Evolutionary conservation across 2,888 invertebrate genomes (phyloP).

Genomic region (Pocota personata): DNA sequence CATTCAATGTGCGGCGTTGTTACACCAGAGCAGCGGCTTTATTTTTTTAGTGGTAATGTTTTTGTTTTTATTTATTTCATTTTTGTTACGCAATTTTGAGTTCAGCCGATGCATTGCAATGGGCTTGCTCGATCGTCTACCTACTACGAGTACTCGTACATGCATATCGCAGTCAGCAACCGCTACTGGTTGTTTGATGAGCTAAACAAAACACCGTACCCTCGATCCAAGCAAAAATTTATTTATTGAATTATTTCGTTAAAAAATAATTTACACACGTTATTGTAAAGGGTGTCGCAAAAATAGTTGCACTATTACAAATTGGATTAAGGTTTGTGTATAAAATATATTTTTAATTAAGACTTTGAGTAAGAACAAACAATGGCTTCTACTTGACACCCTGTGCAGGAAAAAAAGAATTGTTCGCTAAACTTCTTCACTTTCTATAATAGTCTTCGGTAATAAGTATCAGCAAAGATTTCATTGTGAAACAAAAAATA

Average conservation of each 20-base stretch:
- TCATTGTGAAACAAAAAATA: background rate
- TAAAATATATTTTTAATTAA: no score
- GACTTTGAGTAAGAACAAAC: no score
- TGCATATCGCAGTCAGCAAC: background rate
- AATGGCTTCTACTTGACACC: no score
- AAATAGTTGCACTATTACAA: background rate
- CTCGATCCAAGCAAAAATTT: no score
- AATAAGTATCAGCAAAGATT: background rate
- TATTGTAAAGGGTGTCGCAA: background rate
- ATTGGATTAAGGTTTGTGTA: no score
- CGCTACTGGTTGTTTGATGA: conserved; percentile 29
- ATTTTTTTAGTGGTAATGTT: background rate
- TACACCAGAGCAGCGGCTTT: background rate
- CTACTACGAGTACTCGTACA: no score
- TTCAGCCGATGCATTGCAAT: conserved; percentile 10
- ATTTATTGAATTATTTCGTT: no score
- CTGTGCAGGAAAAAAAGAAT: no score
- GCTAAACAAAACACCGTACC: conserved; percentile 12
- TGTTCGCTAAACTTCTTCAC: background rate
- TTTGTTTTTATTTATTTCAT: background rate
- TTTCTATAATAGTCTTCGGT: background rate
- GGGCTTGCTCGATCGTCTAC: background rate
- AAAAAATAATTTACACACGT: background rate
- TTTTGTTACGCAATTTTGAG: conserved; percentile 36
- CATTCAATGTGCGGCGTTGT: background rate